These are phyloP conservation scores for Adelosebastes latens DNA, from an alignment of 2,797 vertebrate genomes.

Conservation along the genomic window DNA sequence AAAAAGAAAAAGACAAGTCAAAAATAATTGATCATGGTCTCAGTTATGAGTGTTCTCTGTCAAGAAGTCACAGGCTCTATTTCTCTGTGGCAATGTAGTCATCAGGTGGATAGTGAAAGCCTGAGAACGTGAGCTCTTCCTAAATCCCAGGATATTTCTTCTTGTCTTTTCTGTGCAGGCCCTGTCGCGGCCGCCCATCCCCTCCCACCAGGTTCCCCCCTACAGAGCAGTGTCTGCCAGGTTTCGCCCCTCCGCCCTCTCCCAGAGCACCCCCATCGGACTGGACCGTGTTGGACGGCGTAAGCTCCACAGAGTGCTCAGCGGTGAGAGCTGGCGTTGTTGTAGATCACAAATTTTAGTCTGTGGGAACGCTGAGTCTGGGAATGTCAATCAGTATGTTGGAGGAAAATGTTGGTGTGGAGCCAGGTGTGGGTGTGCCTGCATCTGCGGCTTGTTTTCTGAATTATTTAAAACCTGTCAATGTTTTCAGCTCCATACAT, in stretches of 20 bases:
- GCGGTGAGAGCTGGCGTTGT: conserved; percentile 72
- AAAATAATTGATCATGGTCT: neutral
- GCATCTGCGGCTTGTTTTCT: conserved; percentile 25
- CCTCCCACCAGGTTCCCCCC: conserved; percentile 93
- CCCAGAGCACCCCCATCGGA: conserved; percentile 97
- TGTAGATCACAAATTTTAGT: conserved; percentile 19
- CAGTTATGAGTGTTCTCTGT: neutral
- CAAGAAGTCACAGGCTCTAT: neutral
- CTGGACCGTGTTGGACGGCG: conserved; percentile 91
- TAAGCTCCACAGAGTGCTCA: conserved; percentile 82
- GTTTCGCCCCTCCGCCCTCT: conserved; percentile 89
- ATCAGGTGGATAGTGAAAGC: neutral
- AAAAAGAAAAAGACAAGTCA: neutral
- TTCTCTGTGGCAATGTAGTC: neutral
- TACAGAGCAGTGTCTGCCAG: conserved; percentile 94
- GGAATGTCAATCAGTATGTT: conserved; percentile 54
- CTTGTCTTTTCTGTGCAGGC: conserved; percentile 75
- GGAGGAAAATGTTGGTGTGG: conserved; percentile 21
- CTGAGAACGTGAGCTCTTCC: conserved; percentile 12
- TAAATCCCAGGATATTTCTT: conserved; percentile 39
- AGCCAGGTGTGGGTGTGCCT: conserved; percentile 16
- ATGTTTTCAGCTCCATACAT: neutral
- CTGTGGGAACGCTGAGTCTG: conserved; percentile 37
- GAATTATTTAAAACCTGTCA: neutral
- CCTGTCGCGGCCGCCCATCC: conserved; percentile 88